phyloP scores from a whole-genome alignment of 2,888 invertebrate genomes.

The Stomorhina lunata region DNA sequence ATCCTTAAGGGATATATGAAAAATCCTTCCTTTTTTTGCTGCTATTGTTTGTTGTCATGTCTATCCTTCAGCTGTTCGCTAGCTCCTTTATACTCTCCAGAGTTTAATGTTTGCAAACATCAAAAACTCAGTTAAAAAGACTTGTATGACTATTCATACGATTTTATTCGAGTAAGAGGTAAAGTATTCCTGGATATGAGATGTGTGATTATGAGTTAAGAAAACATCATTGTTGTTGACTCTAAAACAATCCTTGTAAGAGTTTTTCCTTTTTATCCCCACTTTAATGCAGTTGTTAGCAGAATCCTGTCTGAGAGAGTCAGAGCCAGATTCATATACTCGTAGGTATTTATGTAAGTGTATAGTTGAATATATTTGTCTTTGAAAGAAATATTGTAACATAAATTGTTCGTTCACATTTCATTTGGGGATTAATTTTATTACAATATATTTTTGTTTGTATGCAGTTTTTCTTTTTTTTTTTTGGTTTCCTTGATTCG shows the following conservation, averaged over 20 bases:
- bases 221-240: constrained; percentile 53
- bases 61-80: constrained; percentile 24
- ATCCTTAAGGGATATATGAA: constrained; percentile 29
- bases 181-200: constrained; percentile 10
- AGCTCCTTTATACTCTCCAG: constrained; percentile 37
- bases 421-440: constrained; percentile 55
- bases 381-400: constrained; percentile 20
- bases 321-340: too few species aligned
- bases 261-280: constrained; percentile 36
- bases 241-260: constrained; percentile 44
- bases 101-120: constrained; percentile 58
- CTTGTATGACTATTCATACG: too few species aligned
- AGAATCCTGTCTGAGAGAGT: constrained; percentile 35
- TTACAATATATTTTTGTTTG: too few species aligned
- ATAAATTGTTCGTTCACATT: constrained; percentile 41
- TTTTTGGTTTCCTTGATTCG: constrained; percentile 30
- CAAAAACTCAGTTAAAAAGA: too few species aligned
- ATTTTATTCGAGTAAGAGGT: too few species aligned
- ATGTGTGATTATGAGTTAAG: constrained; percentile 44
- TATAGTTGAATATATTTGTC: not conserved
- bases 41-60: constrained; percentile 27
- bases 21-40: constrained; percentile 17
- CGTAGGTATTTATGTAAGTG: not conserved
- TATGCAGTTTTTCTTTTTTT: too few species aligned
- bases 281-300: constrained; percentile 45